Base-by-base conservation (phyloP, 2,797 vertebrate species). In the Petrocephalus sullivani region DNA sequence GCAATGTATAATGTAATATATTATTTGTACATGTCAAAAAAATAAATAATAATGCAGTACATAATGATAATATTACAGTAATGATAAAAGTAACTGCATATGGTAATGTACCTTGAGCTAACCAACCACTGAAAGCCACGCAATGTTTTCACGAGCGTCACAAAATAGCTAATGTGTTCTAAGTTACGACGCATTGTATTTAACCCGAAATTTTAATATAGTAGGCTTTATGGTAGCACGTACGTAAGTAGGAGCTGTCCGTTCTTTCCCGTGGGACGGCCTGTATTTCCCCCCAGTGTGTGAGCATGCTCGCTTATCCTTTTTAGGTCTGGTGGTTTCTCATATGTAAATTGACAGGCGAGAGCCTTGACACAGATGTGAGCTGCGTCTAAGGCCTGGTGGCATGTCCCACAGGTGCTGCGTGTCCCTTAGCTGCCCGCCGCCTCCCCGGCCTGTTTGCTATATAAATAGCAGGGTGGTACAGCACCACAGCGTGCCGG, bases 401-500 rank as follows among this genome's bases (percentile, higher is more conserved):
- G 64, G 85, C 58, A 71, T 67, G 16, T 71, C n/a, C 19, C 58
- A 71, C 87, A 67, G 46, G 78, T 64, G 87, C 16, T 28, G 49
- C 6, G 28, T 7, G 85, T 88, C 61, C 61, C 84, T 58, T 7
- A 16, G 57, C 88, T 41, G 49, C n/a, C 82, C 87, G 49, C 61
- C 89, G 86, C 91, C 90, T 88, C 90, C 87, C 91, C 16, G 37
- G 49, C 87, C 89, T 88, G 89, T 89, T 14, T 51, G 23, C 54
- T 89, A 58, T 90, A 89, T 93, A 92, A 90, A 85, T 90, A 91
- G 90, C 57, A 16, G 1, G 33, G 16, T 12, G 75, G 60, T 41
- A 60, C 54, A 37, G 33, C 37, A 12, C 28, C 54, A 78, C 2
- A 33, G 23, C 84, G 58, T 85, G 84, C 7, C 14, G 60, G 56